These are phyloP conservation scores for Podargus strigoides DNA, from an alignment of 2,797 vertebrate species.

Conservation along the genomic window DNA sequence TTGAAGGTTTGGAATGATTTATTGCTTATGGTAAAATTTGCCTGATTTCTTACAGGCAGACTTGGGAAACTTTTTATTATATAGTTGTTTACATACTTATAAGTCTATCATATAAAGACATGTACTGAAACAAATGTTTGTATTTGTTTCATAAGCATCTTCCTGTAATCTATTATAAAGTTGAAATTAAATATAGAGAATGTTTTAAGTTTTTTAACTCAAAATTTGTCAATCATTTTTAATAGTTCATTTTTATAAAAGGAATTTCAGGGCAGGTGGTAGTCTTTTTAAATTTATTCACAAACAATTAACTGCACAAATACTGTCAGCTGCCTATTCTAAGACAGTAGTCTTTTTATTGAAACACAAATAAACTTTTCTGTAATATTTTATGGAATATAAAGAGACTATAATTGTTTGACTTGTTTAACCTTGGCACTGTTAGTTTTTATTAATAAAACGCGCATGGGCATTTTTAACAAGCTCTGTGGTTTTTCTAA, in stretches of 20 bases:
- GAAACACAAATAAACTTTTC: slow-evolving; percentile 83
- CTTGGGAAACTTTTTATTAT: slow-evolving; percentile 83
- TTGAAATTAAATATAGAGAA: slow-evolving; percentile 99
- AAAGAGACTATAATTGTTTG: slow-evolving; percentile 82
- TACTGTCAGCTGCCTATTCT: slow-evolving; percentile 79
- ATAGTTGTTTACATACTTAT: slow-evolving; percentile 83
- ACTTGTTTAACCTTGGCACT: slow-evolving; percentile 82
- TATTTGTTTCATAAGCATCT: slow-evolving; percentile 87
- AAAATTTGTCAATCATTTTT: slow-evolving; percentile 83
- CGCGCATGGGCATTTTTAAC: slow-evolving; percentile 82
- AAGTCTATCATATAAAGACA: slow-evolving; percentile 89
- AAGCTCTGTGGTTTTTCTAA: slow-evolving; percentile 75
- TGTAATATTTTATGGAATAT: slow-evolving; percentile 85
- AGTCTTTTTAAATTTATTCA: slow-evolving; percentile 77
- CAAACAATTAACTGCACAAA: slow-evolving; percentile 78
- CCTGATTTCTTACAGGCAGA: slow-evolving; percentile 84
- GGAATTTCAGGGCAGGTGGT: slow-evolving; percentile 76
- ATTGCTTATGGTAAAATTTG: slow-evolving; percentile 83
- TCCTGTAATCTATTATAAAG: slow-evolving; percentile 99
- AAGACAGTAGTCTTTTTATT: slow-evolving; percentile 80
- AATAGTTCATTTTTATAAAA: slow-evolving; percentile 83
- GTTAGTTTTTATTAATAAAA: slow-evolving; percentile 86
- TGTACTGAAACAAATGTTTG: slow-evolving; percentile 88
- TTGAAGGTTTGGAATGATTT: slow-evolving; percentile 83
- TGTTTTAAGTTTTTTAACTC: slow-evolving; percentile 94